phyloP scores from a whole-genome alignment of 2,113 vertebrate species.

The Pomatorhinus ruficollis region DNA sequence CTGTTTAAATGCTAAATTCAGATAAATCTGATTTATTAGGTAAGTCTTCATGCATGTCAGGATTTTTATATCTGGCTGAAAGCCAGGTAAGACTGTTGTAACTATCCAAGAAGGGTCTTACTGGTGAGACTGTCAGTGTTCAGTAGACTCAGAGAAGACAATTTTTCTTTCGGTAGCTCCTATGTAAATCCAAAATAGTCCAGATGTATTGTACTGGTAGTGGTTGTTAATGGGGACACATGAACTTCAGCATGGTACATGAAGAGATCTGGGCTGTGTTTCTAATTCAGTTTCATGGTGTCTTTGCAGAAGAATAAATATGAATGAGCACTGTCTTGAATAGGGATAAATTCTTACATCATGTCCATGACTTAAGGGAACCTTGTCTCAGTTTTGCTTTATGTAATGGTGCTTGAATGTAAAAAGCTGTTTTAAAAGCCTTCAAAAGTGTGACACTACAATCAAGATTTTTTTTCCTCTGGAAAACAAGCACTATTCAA shows the following conservation, averaged over 20 bases:
- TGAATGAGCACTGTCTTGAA: not conserved
- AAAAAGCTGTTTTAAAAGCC: not conserved
- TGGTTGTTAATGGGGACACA: not conserved
- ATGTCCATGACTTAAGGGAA: not conserved
- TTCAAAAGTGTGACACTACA: not conserved
- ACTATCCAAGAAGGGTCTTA: not conserved
- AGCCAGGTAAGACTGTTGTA: not conserved
- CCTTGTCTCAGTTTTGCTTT: not conserved
- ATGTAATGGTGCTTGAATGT: not conserved
- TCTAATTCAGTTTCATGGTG: not conserved
- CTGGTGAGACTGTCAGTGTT: not conserved
- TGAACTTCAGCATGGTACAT: not conserved
- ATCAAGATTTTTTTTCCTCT: not conserved
- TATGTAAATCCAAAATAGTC: not conserved
- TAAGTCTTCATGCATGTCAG: not conserved
- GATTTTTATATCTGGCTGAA: not conserved
- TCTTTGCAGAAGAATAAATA: not conserved
- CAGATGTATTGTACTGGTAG: not conserved
- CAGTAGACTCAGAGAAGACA: not conserved
- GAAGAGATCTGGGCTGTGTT: not conserved
- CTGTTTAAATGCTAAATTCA: not conserved
- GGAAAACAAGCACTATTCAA: not conserved
- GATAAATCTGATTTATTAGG: not conserved
- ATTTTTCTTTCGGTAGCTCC: not conserved
- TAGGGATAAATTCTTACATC: not conserved